Evolutionary conservation across 2,797 vertebrate genomes (phyloP).

Genomic region (Sarcoramphus papa): DNA sequence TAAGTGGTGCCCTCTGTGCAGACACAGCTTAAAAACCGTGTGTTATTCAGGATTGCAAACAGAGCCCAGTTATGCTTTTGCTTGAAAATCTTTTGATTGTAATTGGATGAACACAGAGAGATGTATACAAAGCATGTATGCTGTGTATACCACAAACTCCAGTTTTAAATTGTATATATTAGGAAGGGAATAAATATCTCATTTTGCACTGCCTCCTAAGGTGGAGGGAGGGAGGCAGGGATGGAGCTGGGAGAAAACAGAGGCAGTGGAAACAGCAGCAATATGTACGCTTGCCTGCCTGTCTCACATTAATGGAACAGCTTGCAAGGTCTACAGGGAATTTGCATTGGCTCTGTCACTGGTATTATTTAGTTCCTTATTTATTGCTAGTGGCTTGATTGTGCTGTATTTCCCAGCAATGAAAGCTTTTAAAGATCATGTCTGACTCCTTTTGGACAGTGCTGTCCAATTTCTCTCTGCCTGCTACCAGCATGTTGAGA

Average conservation of each 20-base stretch:
- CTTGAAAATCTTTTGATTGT: background rate
- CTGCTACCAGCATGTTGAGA: constrained; percentile 86
- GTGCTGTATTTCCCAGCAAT: constrained; percentile 72
- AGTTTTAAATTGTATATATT: background rate
- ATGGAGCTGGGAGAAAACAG: constrained; percentile 63
- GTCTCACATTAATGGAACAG: constrained; percentile 70
- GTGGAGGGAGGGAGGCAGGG: constrained; percentile 56
- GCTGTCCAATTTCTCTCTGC: constrained; percentile 88
- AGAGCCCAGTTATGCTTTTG: background rate
- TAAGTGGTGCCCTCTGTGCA: background rate
- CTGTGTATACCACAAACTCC: background rate
- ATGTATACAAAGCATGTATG: background rate
- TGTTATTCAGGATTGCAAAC: background rate
- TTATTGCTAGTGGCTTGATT: constrained; percentile 64
- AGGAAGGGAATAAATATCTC: constrained; percentile 20
- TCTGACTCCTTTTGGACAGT: constrained; percentile 91
- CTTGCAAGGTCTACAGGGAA: constrained; percentile 64
- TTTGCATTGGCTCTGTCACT: constrained; percentile 68
- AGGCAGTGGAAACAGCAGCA: constrained; percentile 66
- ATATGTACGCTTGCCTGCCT: constrained; percentile 59
- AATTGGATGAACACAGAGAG: background rate
- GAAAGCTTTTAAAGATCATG: constrained; percentile 79
- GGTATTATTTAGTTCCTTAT: constrained; percentile 67
- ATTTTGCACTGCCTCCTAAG: constrained; percentile 54
- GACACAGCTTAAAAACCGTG: background rate